phyloP scores from a whole-genome alignment of 2,797 vertebrate species.

The Cuniculus paca region DNA sequence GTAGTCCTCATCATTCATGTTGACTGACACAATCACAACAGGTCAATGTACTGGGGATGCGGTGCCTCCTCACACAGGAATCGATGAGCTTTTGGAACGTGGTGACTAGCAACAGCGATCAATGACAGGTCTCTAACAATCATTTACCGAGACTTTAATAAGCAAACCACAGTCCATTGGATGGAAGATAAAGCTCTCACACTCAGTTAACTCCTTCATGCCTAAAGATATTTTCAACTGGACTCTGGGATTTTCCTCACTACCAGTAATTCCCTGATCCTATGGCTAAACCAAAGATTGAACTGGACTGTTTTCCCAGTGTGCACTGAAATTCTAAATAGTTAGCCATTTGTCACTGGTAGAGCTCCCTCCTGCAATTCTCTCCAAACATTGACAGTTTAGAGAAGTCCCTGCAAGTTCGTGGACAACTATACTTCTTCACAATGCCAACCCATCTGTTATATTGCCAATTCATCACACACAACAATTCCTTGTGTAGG shows the following conservation, averaged over 20 bases:
- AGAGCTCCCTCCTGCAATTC: background rate
- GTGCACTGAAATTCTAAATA: background rate
- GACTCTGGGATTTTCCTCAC: background rate
- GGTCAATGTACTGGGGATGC: conserved; percentile 49
- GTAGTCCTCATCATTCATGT: conserved; percentile 83
- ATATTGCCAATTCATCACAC: background rate
- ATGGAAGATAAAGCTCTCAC: conserved; percentile 80
- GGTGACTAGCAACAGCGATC: conserved; percentile 76
- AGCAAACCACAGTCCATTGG: conserved; percentile 82
- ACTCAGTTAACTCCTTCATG: conserved; percentile 86
- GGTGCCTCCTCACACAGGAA: conserved; percentile 56
- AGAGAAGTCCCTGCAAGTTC: background rate
- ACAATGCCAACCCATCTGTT: background rate
- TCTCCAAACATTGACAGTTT: background rate
- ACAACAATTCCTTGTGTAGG: conserved; percentile 20
- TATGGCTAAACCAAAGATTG: background rate
- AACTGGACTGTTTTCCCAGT: background rate
- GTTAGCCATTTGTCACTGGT: background rate
- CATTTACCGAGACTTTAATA: conserved; percentile 88
- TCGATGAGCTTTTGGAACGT: conserved; percentile 71
- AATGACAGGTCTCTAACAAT: conserved; percentile 87
- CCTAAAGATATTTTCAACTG: background rate
- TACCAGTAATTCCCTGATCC: background rate
- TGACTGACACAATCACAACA: background rate
- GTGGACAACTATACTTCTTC: background rate